Base-by-base conservation (phyloP, 1,140 invertebrate genomes). In the Armadillidium nasatum region DNA sequence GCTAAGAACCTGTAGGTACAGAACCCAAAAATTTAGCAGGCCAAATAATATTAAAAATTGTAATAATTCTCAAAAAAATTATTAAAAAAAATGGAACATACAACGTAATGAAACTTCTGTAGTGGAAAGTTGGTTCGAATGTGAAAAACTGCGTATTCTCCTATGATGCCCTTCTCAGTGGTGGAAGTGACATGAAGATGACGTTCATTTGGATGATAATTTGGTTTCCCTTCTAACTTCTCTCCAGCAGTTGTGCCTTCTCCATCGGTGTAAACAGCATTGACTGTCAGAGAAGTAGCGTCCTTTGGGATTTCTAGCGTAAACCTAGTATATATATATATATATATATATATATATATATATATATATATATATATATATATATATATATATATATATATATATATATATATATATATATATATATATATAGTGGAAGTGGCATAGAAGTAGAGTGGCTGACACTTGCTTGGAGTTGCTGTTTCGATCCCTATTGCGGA, bases 131-230 rank as follows among this genome's bases (percentile, higher is more conserved):
- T 87, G 3, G 83, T 79, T 74, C 83, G 83, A 7, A 87, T 84
- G 78, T 87, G 87, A 75, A 87, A 83, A 43, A 87, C 82, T 0
- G 84, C 85, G 80, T 84, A 87, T 79, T 87, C 85, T 43, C 84
- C 85, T 4, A 85, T 82, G 9, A 72, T 54, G 13, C 82, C 82
- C 13, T 82, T 76, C 10, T 68, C 45, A 11, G 84, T 84, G 68
- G 83, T 85, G 4, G 85, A 83, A 44, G 81, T 82, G 0, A 87
- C 81, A 73, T 82, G 83, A 0, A 87, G 75, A 75, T 82, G 83
- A 60, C 83, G 81, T 21, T 77, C 78, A 9, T 75, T 73, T 11
- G 80, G 76, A 9, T 83, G 83, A 73, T 82, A 82, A 43, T 81
- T 80, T 2, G 83, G 73, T 7, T 82, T 77, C n/a, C 83, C 83